Evolutionary conservation across 2,113 vertebrate genomes (phyloP), one percentile per base, ranked within the genome.

Genomic region (Zosterops japonicus): DNA sequence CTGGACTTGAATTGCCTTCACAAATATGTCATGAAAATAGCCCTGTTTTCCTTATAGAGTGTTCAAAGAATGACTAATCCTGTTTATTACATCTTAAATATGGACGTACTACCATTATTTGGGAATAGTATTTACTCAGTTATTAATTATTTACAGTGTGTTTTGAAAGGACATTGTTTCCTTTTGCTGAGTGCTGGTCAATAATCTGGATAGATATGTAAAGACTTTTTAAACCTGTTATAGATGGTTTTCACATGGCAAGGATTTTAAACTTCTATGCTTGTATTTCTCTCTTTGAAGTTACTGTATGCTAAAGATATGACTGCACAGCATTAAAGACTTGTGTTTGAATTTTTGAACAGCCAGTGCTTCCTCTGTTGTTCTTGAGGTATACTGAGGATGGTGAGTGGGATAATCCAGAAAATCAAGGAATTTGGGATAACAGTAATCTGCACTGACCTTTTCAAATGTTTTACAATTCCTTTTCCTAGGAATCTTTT

Each of bases 101-200:
- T 14, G 33, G 67, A 53, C 36, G 8, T 29, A 52, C 8, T 52
- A 14, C 4, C 2, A 46, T 13, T 49, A 44, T 80, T 90, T 86
- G 59, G 55, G 59, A 83, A 44, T 44, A 46, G 27, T 81, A 52
- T 95, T 93, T 88, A 78, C 52, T 81, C 78, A 60, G 56, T 55
- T 59, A 78, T 84, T 93, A 94, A 93, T 96, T 93, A 90, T 89
- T 92, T 86, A 86, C 82, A 78, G 7, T 59, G n/a, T 63, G 35
- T 77, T 65, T 92, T 19, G 1, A 70, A 88, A 89, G 20, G 41
- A 24, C 7, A 3, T 28, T 24, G 14, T 85, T 93, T 83, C 59
- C 49, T 88, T 87, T 80, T 72, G 24, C 68, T 89, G n/a, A 47
- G 11, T 33, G 17, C 42, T 76, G 67, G 39, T 83, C 84, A 57